Base-by-base conservation (phyloP, 1,140 invertebrate species). In the Frieseomelitta varia region DNA sequence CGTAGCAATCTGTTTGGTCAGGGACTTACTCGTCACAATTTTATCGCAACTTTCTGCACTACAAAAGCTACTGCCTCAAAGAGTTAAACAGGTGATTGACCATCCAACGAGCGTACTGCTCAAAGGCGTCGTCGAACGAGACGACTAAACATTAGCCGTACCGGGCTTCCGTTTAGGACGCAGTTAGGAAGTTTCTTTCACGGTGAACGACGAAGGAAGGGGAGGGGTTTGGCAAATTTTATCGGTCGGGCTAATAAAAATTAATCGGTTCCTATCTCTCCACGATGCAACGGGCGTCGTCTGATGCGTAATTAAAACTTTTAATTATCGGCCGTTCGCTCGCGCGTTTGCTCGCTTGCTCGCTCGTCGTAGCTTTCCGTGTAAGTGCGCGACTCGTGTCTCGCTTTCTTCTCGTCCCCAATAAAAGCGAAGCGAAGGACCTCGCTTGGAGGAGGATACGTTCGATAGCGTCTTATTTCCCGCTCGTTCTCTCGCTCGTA, bases 261-360 rank as follows among this genome's bases (percentile, higher is more conserved):
- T 76, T 61, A 61, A 30, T 24, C 53, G n/a, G 15, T 61, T 21
- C 6, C 27, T 24, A 14, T 24, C 12, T 21, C 12, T 10, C 8
- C 53, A 12, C 24, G 19, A 53, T 30, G 67, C 87, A 72, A 56
- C 47, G 56, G 56, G 47, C 34, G 39, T 69, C 83, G 47, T 75
- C 79, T 85, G n/a, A 84, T 85, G 89, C 82, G 89, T 91, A 91
- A 91, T 91, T 90, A 89, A 91, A 91, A 91, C 53, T 91, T 91
- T 91, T 91, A 91, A 91, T 91, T 91, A 91, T 91, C 89, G 78
- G 84, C 68, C 63, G 87, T 24, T 27, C 47, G 55, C 14, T 81
- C 30, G 30, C 17, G 21, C 63, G 87, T 24, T 27, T 27, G 55
- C 14, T 81, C 30, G 30, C 17, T n/a, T n/a, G n/a, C n/a, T n/a